A percentile compares a stretch with the other conserved stretches of the same genome.
Evolutionary conservation across 2,888 invertebrate species (phyloP).

Genomic region (Coremacera marginata): DNA sequence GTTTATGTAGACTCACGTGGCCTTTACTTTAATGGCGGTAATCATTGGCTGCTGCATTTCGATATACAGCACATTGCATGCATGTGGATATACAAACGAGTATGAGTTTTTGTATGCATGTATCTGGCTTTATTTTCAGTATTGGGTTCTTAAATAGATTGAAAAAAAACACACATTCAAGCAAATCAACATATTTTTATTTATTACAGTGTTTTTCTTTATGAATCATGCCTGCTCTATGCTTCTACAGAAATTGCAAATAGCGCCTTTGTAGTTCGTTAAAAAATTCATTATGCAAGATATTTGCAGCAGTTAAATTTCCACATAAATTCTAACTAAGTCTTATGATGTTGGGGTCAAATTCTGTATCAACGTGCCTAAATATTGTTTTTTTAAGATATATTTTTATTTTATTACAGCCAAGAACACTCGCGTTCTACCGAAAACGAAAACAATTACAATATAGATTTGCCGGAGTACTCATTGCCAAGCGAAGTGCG

Average conservation of each 20-base stretch:
- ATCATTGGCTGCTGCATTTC: slow-evolving; percentile 41
- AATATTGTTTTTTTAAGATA: not conserved
- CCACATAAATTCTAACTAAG: too few relatives aligned
- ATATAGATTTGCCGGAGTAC: slow-evolving; percentile 61
- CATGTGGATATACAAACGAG: not conserved
- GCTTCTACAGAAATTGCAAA: not conserved
- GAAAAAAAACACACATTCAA: not conserved
- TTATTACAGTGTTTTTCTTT: slow-evolving; percentile 1
- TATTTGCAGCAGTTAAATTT: not conserved
- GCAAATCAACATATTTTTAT: slow-evolving; percentile 12
- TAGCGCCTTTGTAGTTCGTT: slow-evolving; percentile 2
- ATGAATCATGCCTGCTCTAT: not conserved
- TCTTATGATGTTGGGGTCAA: too few relatives aligned
- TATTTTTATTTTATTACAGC: slow-evolving; percentile 2
- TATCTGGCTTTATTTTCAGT: not conserved
- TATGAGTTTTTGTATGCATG: not conserved
- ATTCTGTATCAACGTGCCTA: not conserved
- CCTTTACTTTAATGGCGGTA: slow-evolving; percentile 44
- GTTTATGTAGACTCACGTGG: slow-evolving; percentile 17
- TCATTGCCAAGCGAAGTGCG: slow-evolving; percentile 54
- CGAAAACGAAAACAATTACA: slow-evolving; percentile 60
- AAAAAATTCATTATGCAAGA: not conserved
- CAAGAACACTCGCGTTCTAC: slow-evolving; percentile 47
- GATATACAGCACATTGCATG: not conserved
- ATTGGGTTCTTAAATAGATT: too few relatives aligned